Base-by-base conservation (phyloP, 2,888 invertebrate genomes). In the Platycnemis pennipes region DNA sequence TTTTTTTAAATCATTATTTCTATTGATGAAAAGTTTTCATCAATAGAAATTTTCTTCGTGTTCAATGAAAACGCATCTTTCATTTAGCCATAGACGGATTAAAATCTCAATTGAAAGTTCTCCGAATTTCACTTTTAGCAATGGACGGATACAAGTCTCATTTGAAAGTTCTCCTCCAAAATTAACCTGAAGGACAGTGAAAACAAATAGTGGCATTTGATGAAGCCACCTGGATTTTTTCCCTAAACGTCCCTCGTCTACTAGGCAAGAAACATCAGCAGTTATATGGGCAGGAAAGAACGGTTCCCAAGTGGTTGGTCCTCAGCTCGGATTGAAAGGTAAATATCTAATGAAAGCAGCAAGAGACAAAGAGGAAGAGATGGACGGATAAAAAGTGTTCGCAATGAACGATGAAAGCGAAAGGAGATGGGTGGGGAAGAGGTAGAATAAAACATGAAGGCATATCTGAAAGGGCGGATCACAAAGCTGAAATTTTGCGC, bases 381-480 rank as follows among this genome's bases (percentile, higher is more conserved):
- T 22, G n/a, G 26, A 63, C 63, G 26, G n/a, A n/a, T 63, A 63
- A n/a, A 49, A 49, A 63, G 63, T 26, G 63, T 26, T 63, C n/a
- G 63, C 63, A 63, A 63, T 63, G 63, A 63, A 19, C 49, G 49
- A 49, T 16, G 63, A 26, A 63, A 63, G n/a, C 7, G 63, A 26
- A 63, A n/a, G 26, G 63, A 63, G 63, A n/a, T 26, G 26, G n/a
- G 63, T 7, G 26, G 26, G 26, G 26, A 63, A n/a, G 63, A 63
- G 63, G 63, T 26, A n/a, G 63, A 63, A 63, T 63, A 26, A 63
- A 63, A 63, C 63, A 63, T 63, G 63, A 63, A 63, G 63, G n/a
- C 63, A 63, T 63, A 63, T 63, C n/a, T 63, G 63, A 63, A 63
- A n/a, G 63, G 63, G n/a, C 0, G n/a, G 63, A 63, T 26, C 63